Evolutionary conservation across 2,888 invertebrate genomes (phyloP).

Genomic region (Monopis laevigella): DNA sequence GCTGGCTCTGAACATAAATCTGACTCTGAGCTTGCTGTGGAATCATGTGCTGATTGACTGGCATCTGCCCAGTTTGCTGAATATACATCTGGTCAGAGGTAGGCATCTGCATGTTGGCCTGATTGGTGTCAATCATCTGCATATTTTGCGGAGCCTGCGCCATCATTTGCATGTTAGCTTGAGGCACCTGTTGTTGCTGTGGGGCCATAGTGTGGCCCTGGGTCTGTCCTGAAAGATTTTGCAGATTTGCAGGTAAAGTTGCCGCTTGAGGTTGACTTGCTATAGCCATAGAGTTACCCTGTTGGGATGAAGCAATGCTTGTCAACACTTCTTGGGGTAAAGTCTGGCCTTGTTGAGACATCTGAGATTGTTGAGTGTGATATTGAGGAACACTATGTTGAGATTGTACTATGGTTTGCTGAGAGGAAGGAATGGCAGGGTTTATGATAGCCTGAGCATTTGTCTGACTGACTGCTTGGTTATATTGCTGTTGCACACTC

Average conservation of each 20-base stretch:
- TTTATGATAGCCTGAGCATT: constrained; percentile 56
- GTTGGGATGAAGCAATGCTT: constrained; percentile 58
- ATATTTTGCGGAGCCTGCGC: constrained; percentile 59
- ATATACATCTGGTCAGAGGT: constrained; percentile 61
- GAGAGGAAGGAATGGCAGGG: constrained; percentile 51
- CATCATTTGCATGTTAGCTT: constrained; percentile 69
- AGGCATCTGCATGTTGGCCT: constrained; percentile 64
- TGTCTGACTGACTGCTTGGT: constrained; percentile 55
- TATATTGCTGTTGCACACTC: constrained; percentile 62
- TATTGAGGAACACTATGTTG: constrained; percentile 61
- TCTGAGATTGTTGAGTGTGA: constrained; percentile 57
- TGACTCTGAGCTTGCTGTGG: constrained; percentile 31
- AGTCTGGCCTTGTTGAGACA: constrained; percentile 58
- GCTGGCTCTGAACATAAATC: constrained; percentile 21
- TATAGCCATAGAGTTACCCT: constrained; percentile 57
- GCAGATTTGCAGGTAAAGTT: constrained; percentile 69
- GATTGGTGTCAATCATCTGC: constrained; percentile 66
- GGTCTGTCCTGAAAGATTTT: constrained; percentile 57
- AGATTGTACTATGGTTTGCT: constrained; percentile 58
- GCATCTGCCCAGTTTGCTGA: constrained; percentile 52
- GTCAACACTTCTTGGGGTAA: constrained; percentile 59
- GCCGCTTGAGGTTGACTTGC: constrained; percentile 64
- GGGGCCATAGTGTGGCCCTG: constrained; percentile 55
- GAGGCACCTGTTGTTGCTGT: constrained; percentile 66
- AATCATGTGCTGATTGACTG: constrained; percentile 53